Conservation (phyloP, 1,140 invertebrate species). For the Atta colombica region DNA sequence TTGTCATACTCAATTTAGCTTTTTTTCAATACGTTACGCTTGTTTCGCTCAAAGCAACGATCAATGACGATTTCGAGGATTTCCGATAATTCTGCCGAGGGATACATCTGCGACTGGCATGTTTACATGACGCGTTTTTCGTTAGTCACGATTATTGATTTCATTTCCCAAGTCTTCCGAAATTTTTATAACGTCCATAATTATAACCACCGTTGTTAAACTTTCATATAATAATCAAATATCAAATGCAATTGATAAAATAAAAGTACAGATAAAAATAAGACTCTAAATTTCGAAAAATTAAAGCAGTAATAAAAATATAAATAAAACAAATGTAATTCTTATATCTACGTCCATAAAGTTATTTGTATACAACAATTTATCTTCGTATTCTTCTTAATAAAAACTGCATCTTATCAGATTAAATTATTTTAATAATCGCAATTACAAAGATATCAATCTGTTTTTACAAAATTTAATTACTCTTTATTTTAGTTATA, state of each 20-base stretch:
- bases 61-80: constrained; percentile 48
- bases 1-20: constrained; percentile 30
- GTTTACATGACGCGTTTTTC: constrained; percentile 44
- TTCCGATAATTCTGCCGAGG: constrained; percentile 43
- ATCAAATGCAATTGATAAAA: neutral
- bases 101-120: constrained; percentile 53
- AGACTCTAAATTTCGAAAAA: neutral
- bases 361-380: neutral
- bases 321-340: neutral
- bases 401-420: neutral
- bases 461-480: neutral
- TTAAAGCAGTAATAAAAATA: neutral
- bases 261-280: neutral
- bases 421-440: neutral
- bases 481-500: neutral
- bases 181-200: constrained; percentile 40
- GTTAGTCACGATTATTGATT: constrained; percentile 51
- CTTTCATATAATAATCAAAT: neutral
- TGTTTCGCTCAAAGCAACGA: constrained; percentile 38
- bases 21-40: constrained; percentile 54
- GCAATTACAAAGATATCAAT: neutral
- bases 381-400: neutral
- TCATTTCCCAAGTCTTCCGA: neutral
- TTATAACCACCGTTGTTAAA: neutral
- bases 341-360: too few relatives aligned